phyloP scores from a whole-genome alignment of 2,113 vertebrate species.

The Notothenia coriiceps region DNA sequence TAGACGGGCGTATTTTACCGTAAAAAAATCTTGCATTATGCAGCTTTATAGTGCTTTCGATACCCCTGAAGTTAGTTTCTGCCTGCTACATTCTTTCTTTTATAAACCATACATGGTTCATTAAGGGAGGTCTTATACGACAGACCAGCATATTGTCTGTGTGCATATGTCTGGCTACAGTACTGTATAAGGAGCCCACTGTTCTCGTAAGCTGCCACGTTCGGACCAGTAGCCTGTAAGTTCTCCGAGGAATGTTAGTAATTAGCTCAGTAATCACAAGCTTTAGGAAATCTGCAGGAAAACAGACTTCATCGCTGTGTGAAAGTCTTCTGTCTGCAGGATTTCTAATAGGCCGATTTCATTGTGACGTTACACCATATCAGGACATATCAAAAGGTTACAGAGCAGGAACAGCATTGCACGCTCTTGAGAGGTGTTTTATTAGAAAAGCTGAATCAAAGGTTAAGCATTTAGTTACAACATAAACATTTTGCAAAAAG shows the following conservation, averaged over 20 bases:
- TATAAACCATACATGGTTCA: slow-evolving; percentile 51
- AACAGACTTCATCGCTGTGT: slow-evolving; percentile 73
- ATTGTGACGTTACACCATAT: slow-evolving; percentile 36
- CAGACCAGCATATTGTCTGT: slow-evolving; percentile 70
- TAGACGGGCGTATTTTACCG: background rate
- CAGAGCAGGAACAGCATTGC: background rate
- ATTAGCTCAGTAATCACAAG: slow-evolving; percentile 83
- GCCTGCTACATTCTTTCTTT: slow-evolving; percentile 44
- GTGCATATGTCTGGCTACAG: slow-evolving; percentile 51
- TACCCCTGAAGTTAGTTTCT: slow-evolving; percentile 29
- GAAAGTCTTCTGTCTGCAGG: slow-evolving; percentile 59
- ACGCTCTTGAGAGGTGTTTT: background rate
- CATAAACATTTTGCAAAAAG: background rate
- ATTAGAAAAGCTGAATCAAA: background rate
- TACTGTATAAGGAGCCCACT: slow-evolving; percentile 73
- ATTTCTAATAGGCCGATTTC: slow-evolving; percentile 28
- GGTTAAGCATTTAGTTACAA: background rate
- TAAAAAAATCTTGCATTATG: background rate
- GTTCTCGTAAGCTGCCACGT: slow-evolving; percentile 70
- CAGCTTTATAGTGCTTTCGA: background rate
- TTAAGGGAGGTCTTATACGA: slow-evolving; percentile 40
- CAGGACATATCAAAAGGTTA: slow-evolving; percentile 10
- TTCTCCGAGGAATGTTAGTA: slow-evolving; percentile 80
- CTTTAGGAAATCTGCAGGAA: slow-evolving; percentile 78
- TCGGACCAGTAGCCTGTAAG: slow-evolving; percentile 68